Evolutionary conservation across 2,888 invertebrate genomes (phyloP).

Genomic region (Tenthredo notha): DNA sequence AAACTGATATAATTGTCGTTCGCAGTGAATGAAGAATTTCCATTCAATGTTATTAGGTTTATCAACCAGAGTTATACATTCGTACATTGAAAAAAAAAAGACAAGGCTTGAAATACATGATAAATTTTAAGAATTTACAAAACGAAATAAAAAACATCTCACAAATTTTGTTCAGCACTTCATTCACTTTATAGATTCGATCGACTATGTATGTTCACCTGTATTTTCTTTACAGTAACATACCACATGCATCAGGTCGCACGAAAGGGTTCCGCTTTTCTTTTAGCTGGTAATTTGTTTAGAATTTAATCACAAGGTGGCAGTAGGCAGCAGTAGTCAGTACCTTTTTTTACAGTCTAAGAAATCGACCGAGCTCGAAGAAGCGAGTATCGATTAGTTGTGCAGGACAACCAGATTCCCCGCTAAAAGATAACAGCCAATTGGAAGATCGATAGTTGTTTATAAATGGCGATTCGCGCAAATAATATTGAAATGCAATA

Average conservation of each 20-base stretch:
- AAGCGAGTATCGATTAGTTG: not conserved
- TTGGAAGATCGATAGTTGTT: slow-evolving; percentile 67
- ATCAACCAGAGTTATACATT: not conserved
- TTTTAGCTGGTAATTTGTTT: not conserved
- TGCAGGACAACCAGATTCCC: slow-evolving; percentile 4
- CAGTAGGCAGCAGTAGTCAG: slow-evolving; percentile 6
- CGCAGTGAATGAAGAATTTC: not conserved
- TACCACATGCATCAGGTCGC: not conserved
- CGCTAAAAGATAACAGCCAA: slow-evolving; percentile 50
- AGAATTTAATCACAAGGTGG: not conserved
- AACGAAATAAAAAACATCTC: not conserved
- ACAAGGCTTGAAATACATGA: not conserved
- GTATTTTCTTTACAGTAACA: not conserved
- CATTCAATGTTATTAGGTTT: not conserved
- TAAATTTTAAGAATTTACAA: not conserved
- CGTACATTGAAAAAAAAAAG: not conserved
- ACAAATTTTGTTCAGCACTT: not conserved
- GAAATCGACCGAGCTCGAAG: not conserved
- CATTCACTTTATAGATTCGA: not conserved
- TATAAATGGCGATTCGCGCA: slow-evolving; percentile 47
- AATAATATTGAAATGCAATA: slow-evolving; percentile 26
- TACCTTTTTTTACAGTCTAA: not conserved
- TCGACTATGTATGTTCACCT: not conserved
- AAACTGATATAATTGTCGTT: not conserved
- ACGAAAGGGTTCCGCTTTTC: not conserved